Conservation (phyloP, 2,113 vertebrate genomes). For the Dinomys branickii region DNA sequence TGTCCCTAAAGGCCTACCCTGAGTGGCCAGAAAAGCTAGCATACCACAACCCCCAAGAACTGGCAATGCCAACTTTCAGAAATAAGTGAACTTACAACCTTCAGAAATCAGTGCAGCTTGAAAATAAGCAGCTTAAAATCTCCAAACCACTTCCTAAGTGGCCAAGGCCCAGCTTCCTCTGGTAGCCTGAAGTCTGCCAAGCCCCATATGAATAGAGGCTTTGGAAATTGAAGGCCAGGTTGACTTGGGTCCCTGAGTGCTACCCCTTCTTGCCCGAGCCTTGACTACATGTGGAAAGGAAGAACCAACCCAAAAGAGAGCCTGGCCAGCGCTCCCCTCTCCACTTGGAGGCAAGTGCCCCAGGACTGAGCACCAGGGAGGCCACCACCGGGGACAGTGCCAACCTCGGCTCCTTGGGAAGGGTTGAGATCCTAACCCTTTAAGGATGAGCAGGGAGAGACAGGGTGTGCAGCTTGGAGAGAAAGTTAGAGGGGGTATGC, state of each 20-base stretch:
- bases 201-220: not conserved
- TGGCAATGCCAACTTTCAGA: not conserved
- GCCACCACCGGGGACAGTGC: not conserved
- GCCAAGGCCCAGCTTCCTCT: not conserved
- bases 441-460: not conserved
- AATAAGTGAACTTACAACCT: not conserved
- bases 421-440: constrained; percentile 11
- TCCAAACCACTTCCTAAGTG: not conserved
- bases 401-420: not conserved
- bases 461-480: not conserved
- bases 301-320: not conserved
- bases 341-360: not conserved
- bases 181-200: not conserved
- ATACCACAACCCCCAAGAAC: not conserved
- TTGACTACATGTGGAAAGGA: not conserved
- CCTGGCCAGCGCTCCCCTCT: not conserved
- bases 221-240: not conserved
- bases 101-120: not conserved
- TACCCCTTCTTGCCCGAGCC: not conserved
- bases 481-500: constrained; percentile 24
- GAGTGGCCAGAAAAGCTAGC: not conserved
- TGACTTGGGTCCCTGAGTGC: not conserved
- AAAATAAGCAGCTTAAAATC: not conserved
- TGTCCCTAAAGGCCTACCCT: not conserved
- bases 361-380: not conserved